phyloP scores from a whole-genome alignment of 1,140 invertebrate genomes.

The Drosophila neocordata region DNA sequence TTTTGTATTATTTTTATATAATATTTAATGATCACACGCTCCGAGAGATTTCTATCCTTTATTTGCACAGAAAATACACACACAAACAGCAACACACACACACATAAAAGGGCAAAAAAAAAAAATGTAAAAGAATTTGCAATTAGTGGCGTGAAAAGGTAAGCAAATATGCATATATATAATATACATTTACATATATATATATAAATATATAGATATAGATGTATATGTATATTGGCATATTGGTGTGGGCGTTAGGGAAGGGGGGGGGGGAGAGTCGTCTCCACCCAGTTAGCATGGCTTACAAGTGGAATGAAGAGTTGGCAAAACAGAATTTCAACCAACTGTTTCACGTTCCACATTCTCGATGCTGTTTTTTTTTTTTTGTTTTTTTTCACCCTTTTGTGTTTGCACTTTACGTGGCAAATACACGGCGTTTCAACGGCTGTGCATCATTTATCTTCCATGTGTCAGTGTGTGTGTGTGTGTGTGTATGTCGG shows the following conservation, averaged over 20 bases:
- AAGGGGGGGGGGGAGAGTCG: background rate
- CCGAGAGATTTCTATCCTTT: constrained; percentile 4
- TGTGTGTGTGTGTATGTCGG: background rate
- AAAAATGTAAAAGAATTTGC: constrained; percentile 15
- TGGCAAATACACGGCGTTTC: constrained; percentile 55
- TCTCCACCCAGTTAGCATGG: constrained; percentile 1
- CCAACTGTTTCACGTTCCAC: constrained; percentile 5
- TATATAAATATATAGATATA: no score
- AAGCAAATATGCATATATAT: constrained; percentile 2
- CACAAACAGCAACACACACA: background rate
- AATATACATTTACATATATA: background rate
- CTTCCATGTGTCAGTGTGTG: background rate
- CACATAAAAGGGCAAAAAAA: background rate
- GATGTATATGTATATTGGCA: background rate
- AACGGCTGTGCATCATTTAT: constrained; percentile 16
- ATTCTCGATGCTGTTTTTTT: constrained; percentile 5
- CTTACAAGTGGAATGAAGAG: constrained; percentile 2
- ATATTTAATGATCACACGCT: constrained; percentile 18
- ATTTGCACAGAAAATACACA: constrained; percentile 11
- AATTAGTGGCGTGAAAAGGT: constrained; percentile 18
- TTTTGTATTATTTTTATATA: background rate
- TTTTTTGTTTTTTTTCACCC: constrained; percentile 27
- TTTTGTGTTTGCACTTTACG: constrained; percentile 51
- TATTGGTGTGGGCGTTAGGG: background rate
- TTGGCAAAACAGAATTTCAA: constrained; percentile 2